phyloP scores from a whole-genome alignment of 2,797 vertebrate genomes.

The Coendou prehensilis region DNA sequence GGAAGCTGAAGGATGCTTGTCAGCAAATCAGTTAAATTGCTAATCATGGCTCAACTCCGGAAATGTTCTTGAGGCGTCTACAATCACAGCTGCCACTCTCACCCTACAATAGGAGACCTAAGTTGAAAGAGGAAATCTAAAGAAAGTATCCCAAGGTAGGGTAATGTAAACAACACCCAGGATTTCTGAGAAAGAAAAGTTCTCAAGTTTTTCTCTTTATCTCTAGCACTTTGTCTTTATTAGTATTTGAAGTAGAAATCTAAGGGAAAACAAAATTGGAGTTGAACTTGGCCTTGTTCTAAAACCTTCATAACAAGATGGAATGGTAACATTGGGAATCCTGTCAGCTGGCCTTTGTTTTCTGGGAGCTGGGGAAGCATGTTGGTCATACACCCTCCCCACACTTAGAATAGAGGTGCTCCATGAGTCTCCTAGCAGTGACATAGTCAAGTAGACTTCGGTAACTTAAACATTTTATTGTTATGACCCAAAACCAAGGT shows the following conservation, averaged over 20 bases:
- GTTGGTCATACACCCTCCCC: rapidly evolving
- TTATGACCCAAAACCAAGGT: background rate
- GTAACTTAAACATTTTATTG: too few relatives aligned
- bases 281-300: background rate
- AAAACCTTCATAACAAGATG: background rate
- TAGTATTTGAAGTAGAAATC: conserved; percentile 6
- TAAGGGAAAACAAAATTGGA: background rate
- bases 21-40: background rate
- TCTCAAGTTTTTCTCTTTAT: background rate
- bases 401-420: background rate
- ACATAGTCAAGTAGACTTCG: background rate
- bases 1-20: background rate
- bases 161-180: background rate
- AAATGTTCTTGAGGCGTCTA: conserved; percentile 1
- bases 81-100: conserved; percentile 13
- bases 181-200: background rate
- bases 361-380: background rate
- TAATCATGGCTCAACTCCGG: background rate
- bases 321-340: rapidly evolving
- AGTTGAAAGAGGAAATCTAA: conserved; percentile 35
- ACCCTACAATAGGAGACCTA: background rate
- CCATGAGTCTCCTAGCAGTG: background rate
- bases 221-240: background rate
- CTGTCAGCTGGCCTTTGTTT: background rate
- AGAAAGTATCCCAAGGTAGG: background rate